phyloP scores from a whole-genome alignment of 1,140 invertebrate genomes.

The Leptoteleia sp. region DNA sequence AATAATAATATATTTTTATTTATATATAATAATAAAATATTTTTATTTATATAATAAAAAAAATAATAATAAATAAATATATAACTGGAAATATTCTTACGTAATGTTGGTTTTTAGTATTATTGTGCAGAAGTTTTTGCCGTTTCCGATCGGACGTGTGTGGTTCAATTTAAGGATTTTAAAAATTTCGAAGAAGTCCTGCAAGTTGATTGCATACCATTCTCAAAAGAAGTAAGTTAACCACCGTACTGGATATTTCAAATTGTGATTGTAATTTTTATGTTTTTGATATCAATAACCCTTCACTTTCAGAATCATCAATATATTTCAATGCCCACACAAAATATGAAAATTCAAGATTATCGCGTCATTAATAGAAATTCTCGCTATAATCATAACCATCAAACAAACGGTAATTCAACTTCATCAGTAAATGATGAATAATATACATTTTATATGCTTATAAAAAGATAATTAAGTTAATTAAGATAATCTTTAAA shows the following conservation, averaged over 20 bases:
- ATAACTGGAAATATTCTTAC: too few species aligned
- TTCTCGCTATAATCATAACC: conserved; percentile 74
- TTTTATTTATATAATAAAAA: too few species aligned
- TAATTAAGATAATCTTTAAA: too few species aligned
- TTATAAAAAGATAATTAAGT: too few species aligned
- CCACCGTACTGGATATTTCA: too few species aligned
- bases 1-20: too few species aligned
- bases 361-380: conserved; percentile 71
- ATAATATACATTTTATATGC: too few species aligned
- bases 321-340: conserved; percentile 44
- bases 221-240: conserved; percentile 79
- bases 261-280: too few species aligned
- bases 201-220: conserved; percentile 88
- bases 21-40: too few species aligned
- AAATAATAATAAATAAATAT: too few species aligned
- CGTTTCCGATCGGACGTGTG: conserved; percentile 89
- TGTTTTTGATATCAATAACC: too few species aligned
- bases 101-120: conserved; percentile 89
- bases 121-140: conserved; percentile 92
- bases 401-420: conserved; percentile 71
- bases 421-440: too few species aligned
- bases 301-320: conserved; percentile 57
- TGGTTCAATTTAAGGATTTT: conserved; percentile 92
- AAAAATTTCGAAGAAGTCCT: conserved; percentile 94
- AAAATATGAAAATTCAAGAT: conserved; percentile 69